Evolutionary conservation across 2,797 vertebrate genomes (phyloP).

Genomic region (Melanotaenia trifasciata): DNA sequence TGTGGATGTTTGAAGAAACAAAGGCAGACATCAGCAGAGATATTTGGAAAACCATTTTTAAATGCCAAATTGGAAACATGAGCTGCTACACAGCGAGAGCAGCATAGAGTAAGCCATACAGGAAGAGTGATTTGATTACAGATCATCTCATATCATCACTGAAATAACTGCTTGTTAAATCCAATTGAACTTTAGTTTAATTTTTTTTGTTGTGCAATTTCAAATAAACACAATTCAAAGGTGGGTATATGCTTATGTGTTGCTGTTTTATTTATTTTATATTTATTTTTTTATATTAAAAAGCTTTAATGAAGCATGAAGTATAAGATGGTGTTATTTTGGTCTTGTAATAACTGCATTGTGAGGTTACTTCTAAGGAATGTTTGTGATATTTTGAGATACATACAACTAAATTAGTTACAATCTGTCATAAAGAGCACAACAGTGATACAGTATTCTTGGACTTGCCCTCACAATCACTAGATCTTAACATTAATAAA

Average conservation of each 20-base stretch:
- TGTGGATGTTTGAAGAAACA: neutral
- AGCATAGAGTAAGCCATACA: neutral
- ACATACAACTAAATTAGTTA: neutral
- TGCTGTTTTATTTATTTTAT: neutral
- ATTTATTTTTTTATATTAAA: neutral
- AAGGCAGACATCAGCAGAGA: neutral
- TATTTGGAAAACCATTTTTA: constrained; percentile 4
- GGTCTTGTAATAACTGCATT: too few relatives aligned
- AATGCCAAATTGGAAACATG: neutral
- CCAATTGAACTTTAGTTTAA: neutral
- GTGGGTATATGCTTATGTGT: neutral
- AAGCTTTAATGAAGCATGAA: neutral
- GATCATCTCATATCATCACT: neutral
- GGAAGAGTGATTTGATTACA: neutral
- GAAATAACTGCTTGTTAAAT: neutral
- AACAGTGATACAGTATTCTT: neutral
- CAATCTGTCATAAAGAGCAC: neutral
- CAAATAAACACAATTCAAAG: neutral
- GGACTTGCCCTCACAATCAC: neutral
- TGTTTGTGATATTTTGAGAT: neutral
- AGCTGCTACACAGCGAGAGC: neutral
- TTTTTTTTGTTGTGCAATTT: neutral
- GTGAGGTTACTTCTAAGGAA: neutral
- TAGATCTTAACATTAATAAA: too few relatives aligned
- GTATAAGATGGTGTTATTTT: too few relatives aligned